Conservation (phyloP, 1,140 invertebrate species). For the Drosophila prosaltans region DNA sequence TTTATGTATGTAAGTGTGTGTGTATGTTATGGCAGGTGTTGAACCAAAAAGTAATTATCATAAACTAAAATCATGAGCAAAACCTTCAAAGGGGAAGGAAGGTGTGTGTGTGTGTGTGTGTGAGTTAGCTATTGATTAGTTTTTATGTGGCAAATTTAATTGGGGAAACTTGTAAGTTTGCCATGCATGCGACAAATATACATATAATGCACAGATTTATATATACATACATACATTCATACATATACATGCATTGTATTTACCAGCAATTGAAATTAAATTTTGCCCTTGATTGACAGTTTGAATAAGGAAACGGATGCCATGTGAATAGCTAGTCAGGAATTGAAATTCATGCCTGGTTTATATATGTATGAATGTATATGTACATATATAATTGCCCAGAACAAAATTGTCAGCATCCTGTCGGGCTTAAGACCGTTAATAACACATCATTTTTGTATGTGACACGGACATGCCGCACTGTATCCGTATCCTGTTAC, state of each 20-base stretch:
- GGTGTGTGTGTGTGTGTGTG: too few relatives aligned
- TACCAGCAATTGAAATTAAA: slow-evolving; percentile 51
- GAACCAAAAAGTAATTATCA: slow-evolving; percentile 63
- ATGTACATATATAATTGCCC: slow-evolving; percentile 52
- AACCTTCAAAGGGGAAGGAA: not conserved
- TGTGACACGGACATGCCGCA: slow-evolving; percentile 40
- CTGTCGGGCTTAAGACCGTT: slow-evolving; percentile 53
- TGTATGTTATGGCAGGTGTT: slow-evolving; percentile 42
- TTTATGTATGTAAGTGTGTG: not conserved
- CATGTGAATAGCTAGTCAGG: slow-evolving; percentile 26
- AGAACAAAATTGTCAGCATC: slow-evolving; percentile 36
- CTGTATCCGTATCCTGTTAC: slow-evolving; percentile 61
- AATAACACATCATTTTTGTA: slow-evolving; percentile 75
- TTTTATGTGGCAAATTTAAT: slow-evolving; percentile 45
- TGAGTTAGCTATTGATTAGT: slow-evolving; percentile 32
- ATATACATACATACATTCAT: not conserved
- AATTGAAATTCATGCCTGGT: slow-evolving; percentile 5
- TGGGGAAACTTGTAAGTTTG: slow-evolving; percentile 43
- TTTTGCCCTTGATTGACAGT: slow-evolving; percentile 68
- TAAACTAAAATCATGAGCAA: slow-evolving; percentile 25
- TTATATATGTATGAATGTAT: slow-evolving; percentile 22
- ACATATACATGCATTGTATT: too few relatives aligned
- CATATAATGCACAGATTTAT: slow-evolving; percentile 32
- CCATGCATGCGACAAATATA: slow-evolving; percentile 18
- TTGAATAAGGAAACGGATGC: slow-evolving; percentile 69